A percentile compares a stretch with the other conserved stretches of the same genome.
phyloP scores from a whole-genome alignment of 1,140 invertebrate species.

The Drosophila ironensis region DNA sequence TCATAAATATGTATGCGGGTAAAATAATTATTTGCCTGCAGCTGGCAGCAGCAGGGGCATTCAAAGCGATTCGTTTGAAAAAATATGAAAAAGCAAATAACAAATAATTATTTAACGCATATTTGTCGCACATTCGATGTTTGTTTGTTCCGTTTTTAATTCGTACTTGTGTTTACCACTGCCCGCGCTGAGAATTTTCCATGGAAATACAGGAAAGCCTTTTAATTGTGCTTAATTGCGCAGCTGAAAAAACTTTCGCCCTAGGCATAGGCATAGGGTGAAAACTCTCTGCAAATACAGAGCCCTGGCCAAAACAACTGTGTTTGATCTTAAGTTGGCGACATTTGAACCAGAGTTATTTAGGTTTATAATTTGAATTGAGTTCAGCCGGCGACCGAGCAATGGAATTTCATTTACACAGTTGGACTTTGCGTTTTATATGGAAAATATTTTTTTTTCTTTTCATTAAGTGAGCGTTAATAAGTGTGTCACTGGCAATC shows the following conservation, averaged over 20 bases:
- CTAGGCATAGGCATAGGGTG: constrained; percentile 19
- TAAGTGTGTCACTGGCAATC: too few relatives aligned
- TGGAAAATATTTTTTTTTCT: constrained; percentile 33
- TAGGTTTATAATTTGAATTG: constrained; percentile 28
- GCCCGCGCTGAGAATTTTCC: constrained; percentile 26
- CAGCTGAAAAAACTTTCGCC: constrained; percentile 41
- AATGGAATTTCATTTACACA: constrained; percentile 61
- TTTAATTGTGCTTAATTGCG: constrained; percentile 48
- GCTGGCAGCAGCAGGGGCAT: constrained; percentile 24
- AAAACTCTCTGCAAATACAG: constrained; percentile 31
- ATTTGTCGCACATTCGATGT: constrained; percentile 49
- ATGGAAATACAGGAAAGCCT: constrained; percentile 15
- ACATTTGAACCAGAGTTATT: constrained; percentile 31
- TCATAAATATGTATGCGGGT: constrained; percentile 17
- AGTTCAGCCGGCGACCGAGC: constrained; percentile 36
- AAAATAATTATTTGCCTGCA: constrained; percentile 21
- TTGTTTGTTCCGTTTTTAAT: constrained; percentile 33
- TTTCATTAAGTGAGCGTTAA: constrained; percentile 44
- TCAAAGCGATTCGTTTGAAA: constrained; percentile 24
- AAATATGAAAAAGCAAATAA: constrained; percentile 44
- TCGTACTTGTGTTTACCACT: constrained; percentile 14
- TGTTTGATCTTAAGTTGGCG: constrained; percentile 54
- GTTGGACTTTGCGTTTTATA: constrained; percentile 42
- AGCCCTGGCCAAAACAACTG: constrained; percentile 42
- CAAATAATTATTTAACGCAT: constrained; percentile 59